These are phyloP conservation scores for Hydrophis major DNA, from an alignment of 2,797 vertebrate species.

Conservation along the genomic window DNA sequence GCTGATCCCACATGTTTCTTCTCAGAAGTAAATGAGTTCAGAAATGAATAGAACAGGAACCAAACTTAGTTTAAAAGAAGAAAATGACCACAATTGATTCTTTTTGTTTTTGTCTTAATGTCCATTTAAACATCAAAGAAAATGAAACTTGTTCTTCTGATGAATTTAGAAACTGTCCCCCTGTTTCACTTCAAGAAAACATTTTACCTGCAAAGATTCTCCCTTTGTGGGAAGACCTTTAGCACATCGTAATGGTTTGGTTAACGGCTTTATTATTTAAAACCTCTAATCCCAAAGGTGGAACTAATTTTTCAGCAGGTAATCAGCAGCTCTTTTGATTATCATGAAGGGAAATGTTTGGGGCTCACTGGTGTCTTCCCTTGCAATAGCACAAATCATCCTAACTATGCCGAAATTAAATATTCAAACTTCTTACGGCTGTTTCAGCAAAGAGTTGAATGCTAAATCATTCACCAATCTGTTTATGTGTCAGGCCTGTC, in stretches of 20 bases:
- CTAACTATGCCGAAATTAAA: neutral
- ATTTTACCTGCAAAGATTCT: neutral
- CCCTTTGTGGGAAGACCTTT: neutral
- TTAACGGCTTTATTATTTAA: neutral
- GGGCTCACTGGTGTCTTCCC: neutral
- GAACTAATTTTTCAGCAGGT: neutral
- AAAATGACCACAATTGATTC: neutral
- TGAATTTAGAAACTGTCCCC: constrained; percentile 17
- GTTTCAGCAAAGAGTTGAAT: neutral
- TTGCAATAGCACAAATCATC: neutral
- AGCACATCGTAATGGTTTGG: neutral
- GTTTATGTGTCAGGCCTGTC: neutral
- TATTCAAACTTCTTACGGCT: neutral
- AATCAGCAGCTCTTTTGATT: neutral
- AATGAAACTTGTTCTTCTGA: constrained; percentile 18
- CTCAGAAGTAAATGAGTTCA: neutral
- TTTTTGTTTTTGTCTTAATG: constrained; percentile 6
- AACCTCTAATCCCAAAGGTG: neutral
- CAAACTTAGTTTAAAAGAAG: neutral
- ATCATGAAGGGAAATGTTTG: neutral
- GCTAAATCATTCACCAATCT: neutral
- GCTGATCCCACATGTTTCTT: neutral
- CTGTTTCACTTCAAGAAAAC: neutral
- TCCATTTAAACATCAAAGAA: constrained; percentile 30
- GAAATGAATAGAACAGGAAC: neutral